These are phyloP conservation scores for Brachymystax lenok DNA, from an alignment of 2,797 vertebrate genomes.

Conservation along the genomic window DNA sequence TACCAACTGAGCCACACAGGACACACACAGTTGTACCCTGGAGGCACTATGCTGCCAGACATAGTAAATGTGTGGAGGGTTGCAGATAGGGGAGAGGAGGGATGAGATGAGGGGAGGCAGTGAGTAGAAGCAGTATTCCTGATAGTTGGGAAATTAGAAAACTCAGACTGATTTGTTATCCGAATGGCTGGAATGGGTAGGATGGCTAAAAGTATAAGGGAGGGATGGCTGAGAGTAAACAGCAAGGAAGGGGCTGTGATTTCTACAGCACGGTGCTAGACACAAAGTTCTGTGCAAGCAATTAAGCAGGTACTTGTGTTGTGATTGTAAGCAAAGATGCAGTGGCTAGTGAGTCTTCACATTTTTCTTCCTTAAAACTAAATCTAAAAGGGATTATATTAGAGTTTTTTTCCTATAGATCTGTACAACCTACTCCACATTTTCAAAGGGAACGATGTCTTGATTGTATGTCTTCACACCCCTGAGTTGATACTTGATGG, in stretches of 20 bases:
- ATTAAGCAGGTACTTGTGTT: neutral
- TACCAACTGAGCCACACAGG: neutral
- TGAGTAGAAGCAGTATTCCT: constrained; percentile 23
- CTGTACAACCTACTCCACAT: too few relatives aligned
- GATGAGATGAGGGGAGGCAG: neutral
- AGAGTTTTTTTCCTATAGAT: too few relatives aligned
- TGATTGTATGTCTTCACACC: too few relatives aligned
- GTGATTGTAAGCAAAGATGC: neutral
- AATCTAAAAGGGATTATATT: too few relatives aligned
- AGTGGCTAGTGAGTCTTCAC: too few relatives aligned
- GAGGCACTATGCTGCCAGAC: neutral
- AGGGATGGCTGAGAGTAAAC: constrained; percentile 6
- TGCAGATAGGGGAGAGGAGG: neutral
- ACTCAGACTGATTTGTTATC: constrained; percentile 35
- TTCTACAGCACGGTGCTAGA: neutral
- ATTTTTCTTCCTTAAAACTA: too few relatives aligned
- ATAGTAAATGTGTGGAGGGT: neutral
- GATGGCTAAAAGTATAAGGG: neutral
- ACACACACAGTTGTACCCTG: neutral
- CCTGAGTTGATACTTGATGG: too few relatives aligned
- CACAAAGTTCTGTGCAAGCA: neutral
- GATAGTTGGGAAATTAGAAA: constrained; percentile 34
- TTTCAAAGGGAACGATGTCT: too few relatives aligned
- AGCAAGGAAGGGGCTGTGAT: neutral
- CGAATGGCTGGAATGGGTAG: constrained; percentile 24